Evolutionary conservation across 2,888 invertebrate species (phyloP), one percentile per base, ranked within the genome.

Genomic region (Trichogramma dendrolimi): DNA sequence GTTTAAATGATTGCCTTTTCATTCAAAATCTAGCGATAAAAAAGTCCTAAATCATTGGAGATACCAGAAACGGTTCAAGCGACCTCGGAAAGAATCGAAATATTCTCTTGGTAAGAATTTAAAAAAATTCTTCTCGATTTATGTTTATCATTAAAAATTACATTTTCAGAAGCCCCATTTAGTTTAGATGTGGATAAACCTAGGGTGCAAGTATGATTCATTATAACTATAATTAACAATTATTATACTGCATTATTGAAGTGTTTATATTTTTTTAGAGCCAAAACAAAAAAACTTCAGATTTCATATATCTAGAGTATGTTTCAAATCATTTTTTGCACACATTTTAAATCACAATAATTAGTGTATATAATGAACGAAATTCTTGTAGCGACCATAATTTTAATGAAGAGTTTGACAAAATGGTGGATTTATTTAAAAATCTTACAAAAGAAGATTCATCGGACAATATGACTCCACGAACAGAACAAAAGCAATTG

Each of bases 11-110:
- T 39, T 27, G 27, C 27, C 27, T 27, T 27, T 43, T 14, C 27
- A n/a, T 14, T 60, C 56, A 2, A 53, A 58, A 5, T 72, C 58
- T 59, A 82, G 83, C 67, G 79, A 82, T 66, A 70, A 79, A 60
- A 81, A 82, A 66, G 75, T 80, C 1, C 70, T 87, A 7, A 80
- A 78, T 55, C 79, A 82, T 49, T 87, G 87, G 87, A 82, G 85
- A 50, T 76, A 71, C 49, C 76, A 81, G 69, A 79, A 74, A 60
- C 72, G 76, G 5, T 73, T 48, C 76, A 75, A 62, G 51, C 71
- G 66, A 69, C 71, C 70, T 60, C 65, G 61, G 10, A 72, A 71
- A 63, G 70, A 72, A 43, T 70, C 72, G 14, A 74, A 66, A 55
- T 73, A 77, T 70, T 70, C 66, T 5, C 69, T 71, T 70, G 72